These are phyloP conservation scores for Tetragonisca angustula DNA, from an alignment of 2,888 invertebrate species.

Conservation along the genomic window DNA sequence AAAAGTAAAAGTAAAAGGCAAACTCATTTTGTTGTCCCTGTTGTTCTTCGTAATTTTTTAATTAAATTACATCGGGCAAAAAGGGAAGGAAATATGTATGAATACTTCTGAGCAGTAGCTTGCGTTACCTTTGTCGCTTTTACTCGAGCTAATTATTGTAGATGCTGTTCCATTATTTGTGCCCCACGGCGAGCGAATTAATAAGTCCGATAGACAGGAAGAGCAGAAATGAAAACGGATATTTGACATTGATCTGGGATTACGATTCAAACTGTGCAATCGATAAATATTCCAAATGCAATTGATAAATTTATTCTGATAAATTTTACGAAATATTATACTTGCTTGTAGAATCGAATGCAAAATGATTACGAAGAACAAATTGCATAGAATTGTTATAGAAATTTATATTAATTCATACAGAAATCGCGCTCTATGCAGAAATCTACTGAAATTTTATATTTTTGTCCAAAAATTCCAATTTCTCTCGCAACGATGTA, in stretches of 20 bases:
- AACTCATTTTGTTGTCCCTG: neutral
- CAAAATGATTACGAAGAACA: no score
- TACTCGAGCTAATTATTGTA: neutral
- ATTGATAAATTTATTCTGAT: no score
- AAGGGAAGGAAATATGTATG: neutral
- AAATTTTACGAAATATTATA: no score
- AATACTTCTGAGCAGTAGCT: neutral
- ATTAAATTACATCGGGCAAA: neutral
- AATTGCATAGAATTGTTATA: no score
- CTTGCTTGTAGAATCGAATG: no score
- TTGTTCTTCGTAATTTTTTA: neutral
- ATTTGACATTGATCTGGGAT: neutral
- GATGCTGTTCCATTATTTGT: neutral
- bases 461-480: no score
- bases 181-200: constrained; percentile 19
- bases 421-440: no score
- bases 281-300: no score
- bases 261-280: neutral
- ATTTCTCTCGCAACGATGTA: no score
- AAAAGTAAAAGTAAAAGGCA: neutral
- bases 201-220: neutral
- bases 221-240: neutral
- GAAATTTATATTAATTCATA: no score
- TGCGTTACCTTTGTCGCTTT: neutral
- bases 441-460: no score